These are phyloP conservation scores for Caenorhabditis panamensis DNA, from an alignment of 2,888 invertebrate genomes.

Conservation along the genomic window DNA sequence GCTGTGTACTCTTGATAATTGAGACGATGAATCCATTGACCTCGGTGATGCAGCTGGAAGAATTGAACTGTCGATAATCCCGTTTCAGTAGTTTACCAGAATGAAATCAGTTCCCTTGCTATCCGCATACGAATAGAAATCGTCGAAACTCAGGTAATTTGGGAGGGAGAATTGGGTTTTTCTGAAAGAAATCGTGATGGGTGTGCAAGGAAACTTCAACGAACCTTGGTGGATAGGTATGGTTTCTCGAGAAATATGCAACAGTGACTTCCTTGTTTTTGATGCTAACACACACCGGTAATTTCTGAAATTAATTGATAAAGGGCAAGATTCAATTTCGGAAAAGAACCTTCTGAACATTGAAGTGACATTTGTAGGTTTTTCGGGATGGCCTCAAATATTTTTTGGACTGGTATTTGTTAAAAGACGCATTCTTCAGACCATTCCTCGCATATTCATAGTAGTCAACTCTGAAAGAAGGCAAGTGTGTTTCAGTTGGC, in stretches of 20 bases:
- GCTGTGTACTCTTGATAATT: constrained; percentile 21
- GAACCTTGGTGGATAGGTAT: neutral
- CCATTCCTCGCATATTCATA: neutral
- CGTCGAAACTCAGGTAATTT: constrained; percentile 31
- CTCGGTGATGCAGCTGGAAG: constrained; percentile 24
- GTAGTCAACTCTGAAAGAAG: constrained; percentile 8
- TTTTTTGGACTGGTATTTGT: no score
- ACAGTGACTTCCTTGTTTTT: constrained; percentile 1
- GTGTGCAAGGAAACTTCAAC: neutral
- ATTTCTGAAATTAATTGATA: constrained; percentile 7
- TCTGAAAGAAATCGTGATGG: constrained; percentile 7
- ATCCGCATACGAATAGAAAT: constrained; percentile 40
- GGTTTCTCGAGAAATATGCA: neutral
- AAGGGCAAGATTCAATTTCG: no score
- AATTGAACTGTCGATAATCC: no score
- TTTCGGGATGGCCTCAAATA: neutral
- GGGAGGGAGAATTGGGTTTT: constrained; percentile 22
- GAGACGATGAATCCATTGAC: constrained; percentile 50
- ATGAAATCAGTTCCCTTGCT: constrained; percentile 21
- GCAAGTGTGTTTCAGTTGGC: neutral
- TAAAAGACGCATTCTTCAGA: neutral
- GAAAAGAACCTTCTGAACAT: no score
- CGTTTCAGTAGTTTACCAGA: neutral
- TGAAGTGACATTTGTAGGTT: neutral
- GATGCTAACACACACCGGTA: constrained; percentile 10